These are phyloP conservation scores for Lagenorhynchus albirostris DNA, from an alignment of 2,113 vertebrate genomes.

Conservation along the genomic window DNA sequence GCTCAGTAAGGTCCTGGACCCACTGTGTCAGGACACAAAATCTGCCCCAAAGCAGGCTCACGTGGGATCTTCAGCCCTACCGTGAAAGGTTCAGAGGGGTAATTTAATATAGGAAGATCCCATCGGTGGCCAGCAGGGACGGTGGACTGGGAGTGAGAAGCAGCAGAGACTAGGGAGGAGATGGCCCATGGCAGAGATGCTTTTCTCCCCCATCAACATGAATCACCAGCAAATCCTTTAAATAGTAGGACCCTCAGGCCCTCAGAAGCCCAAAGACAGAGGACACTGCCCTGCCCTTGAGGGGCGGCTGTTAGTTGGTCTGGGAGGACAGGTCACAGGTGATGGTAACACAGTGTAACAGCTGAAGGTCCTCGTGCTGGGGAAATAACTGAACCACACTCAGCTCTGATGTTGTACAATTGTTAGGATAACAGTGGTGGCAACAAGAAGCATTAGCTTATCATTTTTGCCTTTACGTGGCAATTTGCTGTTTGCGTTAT, in stretches of 20 bases:
- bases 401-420: rapidly evolving
- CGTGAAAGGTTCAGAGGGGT: not conserved
- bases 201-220: not conserved
- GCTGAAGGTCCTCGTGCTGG: rapidly evolving
- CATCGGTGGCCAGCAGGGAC: not conserved
- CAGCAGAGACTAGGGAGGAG: not conserved
- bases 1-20: not conserved
- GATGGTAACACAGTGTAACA: not conserved
- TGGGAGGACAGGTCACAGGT: not conserved
- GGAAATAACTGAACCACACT: not conserved
- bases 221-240: not conserved
- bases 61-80: rapidly evolving
- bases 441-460: rapidly evolving
- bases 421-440: rapidly evolving
- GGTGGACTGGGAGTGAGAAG: not conserved
- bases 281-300: not conserved
- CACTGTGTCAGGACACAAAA: not conserved
- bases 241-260: not conserved
- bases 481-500: not conserved
- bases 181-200: rapidly evolving
- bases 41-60: not conserved
- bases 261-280: not conserved
- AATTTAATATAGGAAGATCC: no score
- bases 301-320: not conserved
- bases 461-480: rapidly evolving